phyloP scores from a whole-genome alignment of 2,888 invertebrate genomes.

The Drosophila histrio region DNA sequence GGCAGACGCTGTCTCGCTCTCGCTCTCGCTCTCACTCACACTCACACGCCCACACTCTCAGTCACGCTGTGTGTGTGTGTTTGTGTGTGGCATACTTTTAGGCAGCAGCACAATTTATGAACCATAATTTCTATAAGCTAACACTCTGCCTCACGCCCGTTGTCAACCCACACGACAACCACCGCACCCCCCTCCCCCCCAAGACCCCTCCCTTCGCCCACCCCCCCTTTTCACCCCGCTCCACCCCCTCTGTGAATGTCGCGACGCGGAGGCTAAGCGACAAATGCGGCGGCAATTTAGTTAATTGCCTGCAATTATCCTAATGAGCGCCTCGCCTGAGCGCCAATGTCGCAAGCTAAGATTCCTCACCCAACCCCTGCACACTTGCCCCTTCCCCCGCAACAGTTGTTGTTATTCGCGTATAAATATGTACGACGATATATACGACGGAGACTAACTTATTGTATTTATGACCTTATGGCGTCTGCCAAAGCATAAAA shows the following conservation, averaged over 20 bases:
- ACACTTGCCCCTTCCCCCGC: neutral
- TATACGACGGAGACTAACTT: constrained; percentile 52
- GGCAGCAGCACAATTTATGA: constrained; percentile 65
- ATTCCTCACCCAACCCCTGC: constrained; percentile 3
- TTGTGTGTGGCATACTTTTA: constrained; percentile 44
- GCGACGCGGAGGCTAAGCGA: constrained; percentile 64
- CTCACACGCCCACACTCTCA: neutral
- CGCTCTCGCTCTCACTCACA: neutral
- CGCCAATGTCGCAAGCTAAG: constrained; percentile 44
- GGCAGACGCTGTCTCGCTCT: neutral
- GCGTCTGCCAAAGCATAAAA: constrained; percentile 37
- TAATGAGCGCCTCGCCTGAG: constrained; percentile 81
- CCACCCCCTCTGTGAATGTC: constrained; percentile 20
- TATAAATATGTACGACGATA: constrained; percentile 45
- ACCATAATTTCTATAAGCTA: constrained; percentile 75
- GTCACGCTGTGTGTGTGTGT: neutral
- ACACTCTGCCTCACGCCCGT: constrained; percentile 5
- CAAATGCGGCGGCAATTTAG: constrained; percentile 83
- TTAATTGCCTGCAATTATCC: constrained; percentile 83
- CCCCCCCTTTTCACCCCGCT: neutral
- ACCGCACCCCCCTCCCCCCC: neutral
- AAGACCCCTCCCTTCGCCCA: neutral
- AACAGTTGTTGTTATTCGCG: constrained; percentile 50
- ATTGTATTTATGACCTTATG: constrained; percentile 81
- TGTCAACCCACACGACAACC: constrained; percentile 22